A percentile compares a stretch with the other conserved stretches of the same genome.
Conservation (phyloP, 1,140 invertebrate species). For the Portunus trituberculatus region DNA sequence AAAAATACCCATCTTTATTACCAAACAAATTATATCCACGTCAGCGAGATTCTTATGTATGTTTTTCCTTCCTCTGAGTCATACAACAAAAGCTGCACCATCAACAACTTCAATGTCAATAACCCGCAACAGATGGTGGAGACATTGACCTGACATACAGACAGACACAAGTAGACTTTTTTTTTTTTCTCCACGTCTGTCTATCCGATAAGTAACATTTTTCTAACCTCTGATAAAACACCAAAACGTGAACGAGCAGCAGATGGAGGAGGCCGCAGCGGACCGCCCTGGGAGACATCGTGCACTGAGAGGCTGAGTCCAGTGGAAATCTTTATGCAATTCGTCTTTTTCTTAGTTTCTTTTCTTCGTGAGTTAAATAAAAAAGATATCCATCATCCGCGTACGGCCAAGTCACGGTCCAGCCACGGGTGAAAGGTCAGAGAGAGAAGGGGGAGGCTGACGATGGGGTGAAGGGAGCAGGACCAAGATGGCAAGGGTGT, state of each 20-base stretch:
- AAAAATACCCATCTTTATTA: no score
- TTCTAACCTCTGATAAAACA: no score
- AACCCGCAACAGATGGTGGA: no score
- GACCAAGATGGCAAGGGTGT: not conserved
- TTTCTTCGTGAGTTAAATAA: not conserved
- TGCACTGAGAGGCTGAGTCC: not conserved
- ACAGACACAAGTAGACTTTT: no score
- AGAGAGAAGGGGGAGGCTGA: not conserved
- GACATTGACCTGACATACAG: no score
- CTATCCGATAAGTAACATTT: no score
- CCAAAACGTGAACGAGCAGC: not conserved
- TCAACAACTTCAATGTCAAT: no score
- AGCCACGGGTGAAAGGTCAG: not conserved
- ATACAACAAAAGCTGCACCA: no score
- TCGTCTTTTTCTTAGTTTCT: not conserved
- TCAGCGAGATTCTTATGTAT: no score
- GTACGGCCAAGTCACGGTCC: not conserved
- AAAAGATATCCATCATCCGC: not conserved
- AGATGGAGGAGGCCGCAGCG: not conserved
- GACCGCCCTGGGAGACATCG: not conserved
- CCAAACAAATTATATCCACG: no score
- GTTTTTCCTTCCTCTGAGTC: no score
- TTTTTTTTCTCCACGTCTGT: no score
- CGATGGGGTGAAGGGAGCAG: not conserved
- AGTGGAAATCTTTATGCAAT: not conserved